Conservation (phyloP, 2,888 invertebrate species). For the Pseudolycoriella hygida region DNA sequence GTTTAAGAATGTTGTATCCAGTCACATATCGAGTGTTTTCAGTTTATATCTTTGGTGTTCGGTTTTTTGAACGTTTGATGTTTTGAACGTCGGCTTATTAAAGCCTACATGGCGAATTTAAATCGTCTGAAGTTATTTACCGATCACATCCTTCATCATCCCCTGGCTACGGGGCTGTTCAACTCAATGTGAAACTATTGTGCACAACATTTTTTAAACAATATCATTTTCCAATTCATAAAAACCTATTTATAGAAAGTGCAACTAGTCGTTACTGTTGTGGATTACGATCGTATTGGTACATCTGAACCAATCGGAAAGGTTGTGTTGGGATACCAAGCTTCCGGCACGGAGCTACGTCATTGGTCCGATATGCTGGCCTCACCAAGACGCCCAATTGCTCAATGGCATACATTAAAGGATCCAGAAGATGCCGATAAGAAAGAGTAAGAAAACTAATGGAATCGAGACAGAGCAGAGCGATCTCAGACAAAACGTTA, state of each 20-base stretch:
- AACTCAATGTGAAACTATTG: not conserved
- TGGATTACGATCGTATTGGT: constrained; percentile 99
- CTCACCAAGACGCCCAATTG: constrained; percentile 95
- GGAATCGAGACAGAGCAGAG: not conserved
- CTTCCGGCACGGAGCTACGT: constrained; percentile 92
- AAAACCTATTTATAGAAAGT: constrained; percentile 60
- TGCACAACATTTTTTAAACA: not conserved
- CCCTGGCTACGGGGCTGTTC: too few relatives aligned
- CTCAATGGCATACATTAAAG: constrained; percentile 99
- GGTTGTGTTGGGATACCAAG: constrained; percentile 92
- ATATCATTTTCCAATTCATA: not conserved
- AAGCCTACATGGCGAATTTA: too few relatives aligned
- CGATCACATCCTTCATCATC: too few relatives aligned
- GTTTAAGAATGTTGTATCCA: too few relatives aligned
- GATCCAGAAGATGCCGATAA: constrained; percentile 69
- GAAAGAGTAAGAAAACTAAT: constrained; percentile 10
- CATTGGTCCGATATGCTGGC: constrained; percentile 99
- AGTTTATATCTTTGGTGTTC: too few relatives aligned
- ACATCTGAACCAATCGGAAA: constrained; percentile 99
- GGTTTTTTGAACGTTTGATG: too few relatives aligned
- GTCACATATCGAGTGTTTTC: too few relatives aligned
- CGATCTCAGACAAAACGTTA: not conserved
- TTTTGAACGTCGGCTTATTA: too few relatives aligned
- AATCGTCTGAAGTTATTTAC: too few relatives aligned
- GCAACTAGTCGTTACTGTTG: constrained; percentile 94